Evolutionary conservation across 2,888 invertebrate genomes (phyloP).

Genomic region (Oligia latruncula): DNA sequence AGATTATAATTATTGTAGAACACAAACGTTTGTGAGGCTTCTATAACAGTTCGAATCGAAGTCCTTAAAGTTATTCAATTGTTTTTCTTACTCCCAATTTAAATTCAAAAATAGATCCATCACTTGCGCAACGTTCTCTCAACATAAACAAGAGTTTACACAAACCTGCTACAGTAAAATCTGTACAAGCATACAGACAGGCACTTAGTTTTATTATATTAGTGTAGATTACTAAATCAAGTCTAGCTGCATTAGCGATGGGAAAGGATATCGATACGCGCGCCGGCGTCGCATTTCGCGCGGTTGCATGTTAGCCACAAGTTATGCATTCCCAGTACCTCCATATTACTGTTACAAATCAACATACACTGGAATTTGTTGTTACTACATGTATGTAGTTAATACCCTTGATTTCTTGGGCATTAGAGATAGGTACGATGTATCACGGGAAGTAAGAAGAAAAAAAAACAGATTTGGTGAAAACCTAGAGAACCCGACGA

Average conservation of each 20-base stretch:
- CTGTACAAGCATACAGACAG: conserved; percentile 27
- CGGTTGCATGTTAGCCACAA: conserved; percentile 80
- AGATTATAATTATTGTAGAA: conserved; percentile 45
- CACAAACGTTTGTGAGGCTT: conserved; percentile 46
- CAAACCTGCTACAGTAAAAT: conserved; percentile 19
- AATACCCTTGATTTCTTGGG: conserved; percentile 15
- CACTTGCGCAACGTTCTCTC: conserved; percentile 28
- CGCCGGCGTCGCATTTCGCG: conserved; percentile 80
- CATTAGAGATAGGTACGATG: background rate
- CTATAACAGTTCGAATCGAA: conserved; percentile 23
- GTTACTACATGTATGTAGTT: conserved; percentile 41
- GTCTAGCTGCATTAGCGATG: conserved; percentile 72
- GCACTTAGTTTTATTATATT: conserved; percentile 59
- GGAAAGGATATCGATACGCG: conserved; percentile 83
- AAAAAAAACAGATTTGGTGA: background rate
- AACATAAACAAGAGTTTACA: conserved; percentile 3
- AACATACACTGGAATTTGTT: conserved; percentile 78
- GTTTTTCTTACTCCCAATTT: conserved; percentile 36
- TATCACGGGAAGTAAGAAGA: background rate
- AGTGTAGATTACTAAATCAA: conserved; percentile 67
- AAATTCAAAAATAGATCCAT: conserved; percentile 27
- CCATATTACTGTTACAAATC: conserved; percentile 79
- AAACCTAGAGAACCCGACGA: background rate
- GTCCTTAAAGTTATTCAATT: conserved; percentile 26
- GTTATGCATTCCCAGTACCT: conserved; percentile 74